Base-by-base conservation (phyloP, 2,888 invertebrate genomes). In the Apotomis capreana region DNA sequence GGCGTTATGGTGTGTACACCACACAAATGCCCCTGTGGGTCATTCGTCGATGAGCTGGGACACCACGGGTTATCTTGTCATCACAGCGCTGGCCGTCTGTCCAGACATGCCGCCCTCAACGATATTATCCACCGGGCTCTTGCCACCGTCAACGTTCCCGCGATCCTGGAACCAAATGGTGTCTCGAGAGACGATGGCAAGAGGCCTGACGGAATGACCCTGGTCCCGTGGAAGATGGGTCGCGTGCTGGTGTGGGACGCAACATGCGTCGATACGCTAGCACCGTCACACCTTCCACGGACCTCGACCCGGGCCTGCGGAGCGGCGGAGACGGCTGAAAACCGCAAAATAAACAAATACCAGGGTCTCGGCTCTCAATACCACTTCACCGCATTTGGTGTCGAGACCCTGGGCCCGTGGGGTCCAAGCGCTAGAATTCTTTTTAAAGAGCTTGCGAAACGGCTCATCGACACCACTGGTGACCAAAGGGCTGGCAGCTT, bases 81-180 rank as follows among this genome's bases (percentile, higher is more conserved):
- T 3, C 10, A 4, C 4, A 58, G 37, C 37, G 58, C 37, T n/a
- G 58, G 58, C 12, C 40, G 37, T 6, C 4, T 3, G 0, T 61
- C 12, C 12, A 61, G 61, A 10, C 49, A 61, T 12, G 61, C 49
- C 4, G 9, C 61, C 2, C 49, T 61, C 5, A 46, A 61, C 3
- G 61, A 61, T 36, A 12, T 61, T 3, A 49, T 61, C 12, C 61
- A 26, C 12, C 13, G 61, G 46, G 49, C 61, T 49, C 15, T 61
- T 26, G 61, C 49, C 15, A 36, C 49, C 26, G 49, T 12, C 26
- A 5, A 13, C 49, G 49, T 61, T 0, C 15, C 61, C 2, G 10
- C 61, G 4, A 61, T 26, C 12, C 26, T 46, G 4, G 60, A 61
- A 15, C 60, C 60, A 6, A 9, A 15, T 15, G 60, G 46, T 10